Percentiles rank a stretch among this genome's conserved stretches.
Conservation (phyloP, 2,797 vertebrate species). For the Percopsis omiscomaycus region DNA sequence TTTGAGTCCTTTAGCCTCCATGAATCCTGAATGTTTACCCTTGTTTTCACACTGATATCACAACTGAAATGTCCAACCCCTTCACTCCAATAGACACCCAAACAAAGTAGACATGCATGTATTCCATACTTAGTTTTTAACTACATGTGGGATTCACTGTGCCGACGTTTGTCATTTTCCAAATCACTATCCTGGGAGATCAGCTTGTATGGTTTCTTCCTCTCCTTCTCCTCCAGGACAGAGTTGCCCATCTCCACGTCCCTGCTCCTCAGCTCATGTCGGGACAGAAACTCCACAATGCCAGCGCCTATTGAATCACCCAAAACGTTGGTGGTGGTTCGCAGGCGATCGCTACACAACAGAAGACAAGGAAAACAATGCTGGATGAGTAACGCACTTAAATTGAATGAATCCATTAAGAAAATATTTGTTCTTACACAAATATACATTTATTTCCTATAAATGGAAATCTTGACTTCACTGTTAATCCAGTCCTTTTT, state of each 20-base stretch:
- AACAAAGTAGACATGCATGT: neutral
- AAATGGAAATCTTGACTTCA: conserved; percentile 19
- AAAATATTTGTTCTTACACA: no score
- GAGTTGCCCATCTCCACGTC: conserved; percentile 96
- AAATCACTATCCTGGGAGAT: conserved; percentile 90
- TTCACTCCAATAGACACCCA: no score
- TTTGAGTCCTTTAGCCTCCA: no score
- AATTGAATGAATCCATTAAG: no score
- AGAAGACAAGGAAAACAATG: neutral
- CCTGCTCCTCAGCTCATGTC: conserved; percentile 86
- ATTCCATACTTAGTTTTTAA: neutral
- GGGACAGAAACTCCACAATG: conserved; percentile 94
- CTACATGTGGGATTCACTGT: conserved; percentile 97
- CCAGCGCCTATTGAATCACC: conserved; percentile 95
- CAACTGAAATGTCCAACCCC: no score
- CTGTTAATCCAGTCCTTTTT: conserved; percentile 66
- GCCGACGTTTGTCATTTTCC: conserved; percentile 83
- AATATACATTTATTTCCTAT: neutral
- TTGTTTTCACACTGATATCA: no score
- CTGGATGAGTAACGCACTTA: no score
- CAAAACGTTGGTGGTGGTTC: conserved; percentile 94
- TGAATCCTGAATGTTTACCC: no score
- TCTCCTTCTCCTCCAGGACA: conserved; percentile 93
- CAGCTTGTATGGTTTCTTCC: conserved; percentile 95
- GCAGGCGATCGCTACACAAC: conserved; percentile 86